Conservation (phyloP, 2,888 invertebrate genomes). For the Drosophila sordidapex region DNA sequence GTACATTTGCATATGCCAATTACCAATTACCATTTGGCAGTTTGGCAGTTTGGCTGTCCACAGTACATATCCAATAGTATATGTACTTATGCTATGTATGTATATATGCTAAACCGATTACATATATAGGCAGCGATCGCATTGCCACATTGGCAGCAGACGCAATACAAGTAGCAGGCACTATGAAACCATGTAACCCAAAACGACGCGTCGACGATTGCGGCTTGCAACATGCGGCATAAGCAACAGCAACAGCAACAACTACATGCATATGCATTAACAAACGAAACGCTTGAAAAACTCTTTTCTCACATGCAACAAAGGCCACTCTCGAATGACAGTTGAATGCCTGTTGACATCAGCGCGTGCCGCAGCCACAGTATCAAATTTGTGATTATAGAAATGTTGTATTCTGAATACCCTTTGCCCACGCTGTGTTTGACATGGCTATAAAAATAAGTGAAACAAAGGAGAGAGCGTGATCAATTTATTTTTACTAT, state of each 20-base stretch:
- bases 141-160: slow-evolving; percentile 35
- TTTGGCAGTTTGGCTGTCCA: slow-evolving; percentile 4
- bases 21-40: slow-evolving; percentile 39
- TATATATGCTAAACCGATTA: slow-evolving; percentile 38
- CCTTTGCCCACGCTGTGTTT: not conserved
- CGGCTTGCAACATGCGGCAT: slow-evolving; percentile 64
- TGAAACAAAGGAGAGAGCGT: not conserved
- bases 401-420: slow-evolving; percentile 1
- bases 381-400: slow-evolving; percentile 15
- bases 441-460: not conserved
- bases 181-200: slow-evolving; percentile 52
- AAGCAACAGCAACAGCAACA: slow-evolving; percentile 8
- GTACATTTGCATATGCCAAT: slow-evolving; percentile 51
- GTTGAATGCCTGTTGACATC: slow-evolving; percentile 58
- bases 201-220: slow-evolving; percentile 35
- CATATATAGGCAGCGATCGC: slow-evolving; percentile 15
- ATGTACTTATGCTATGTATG: not conserved
- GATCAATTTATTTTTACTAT: not conserved
- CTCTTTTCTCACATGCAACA: slow-evolving; percentile 33
- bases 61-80: slow-evolving; percentile 39
- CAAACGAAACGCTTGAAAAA: slow-evolving; percentile 53
- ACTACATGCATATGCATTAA: slow-evolving; percentile 14
- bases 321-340: slow-evolving; percentile 52
- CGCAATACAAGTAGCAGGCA: slow-evolving; percentile 56
- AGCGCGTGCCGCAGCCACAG: slow-evolving; percentile 61